Base-by-base conservation (phyloP, 2,113 vertebrate genomes). In the Pyxicephalus adspersus region DNA sequence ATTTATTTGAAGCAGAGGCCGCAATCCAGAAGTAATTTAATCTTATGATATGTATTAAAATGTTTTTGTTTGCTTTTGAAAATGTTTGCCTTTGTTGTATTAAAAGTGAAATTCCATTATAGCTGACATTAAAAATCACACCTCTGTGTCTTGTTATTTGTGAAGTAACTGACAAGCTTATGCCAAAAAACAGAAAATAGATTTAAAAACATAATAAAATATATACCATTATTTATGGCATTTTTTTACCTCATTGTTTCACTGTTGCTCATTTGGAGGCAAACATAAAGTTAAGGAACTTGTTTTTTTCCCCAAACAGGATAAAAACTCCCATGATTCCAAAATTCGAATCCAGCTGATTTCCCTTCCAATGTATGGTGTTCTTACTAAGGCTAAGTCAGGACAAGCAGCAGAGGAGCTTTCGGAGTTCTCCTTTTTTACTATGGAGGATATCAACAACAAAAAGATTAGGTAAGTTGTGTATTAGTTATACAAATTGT, bases 361-460 rank as follows among this genome's bases (percentile, higher is more conserved):
- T 83, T 98, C 97, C 3, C 90, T 95, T 80, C 97, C 97, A 3
- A 91, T 92, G 78, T 97, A 98, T 4, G 97, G 98, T 19, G 86
- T 90, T 64, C 93, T 99, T 76, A 90, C 92, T 28, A 84, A 86
- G 78, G 85, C 84, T 4, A 83, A 58, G 18, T 85, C 90, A 0
- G 92, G 87, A 64, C 85, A 88, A 19, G 88, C 78, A 0, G 83
- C 83, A 1, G 89, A 94, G 71, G 94, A 96, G 84, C 90, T 96
- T 81, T 90, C 87, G 18, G 94, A 94, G 83, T 92, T 94, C 84
- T 94, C 95, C 20, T 94, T 95, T 76, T 97, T 99, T 89, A 96
- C 93, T 5, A 96, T 99, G 96, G 96, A 95, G 72, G 98, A 99
- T 87, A 90, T 99, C 87, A 94, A 92, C 88, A 85, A 79, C 18